phyloP scores from a whole-genome alignment of 1,140 invertebrate species.

The Calliphora vicina region DNA sequence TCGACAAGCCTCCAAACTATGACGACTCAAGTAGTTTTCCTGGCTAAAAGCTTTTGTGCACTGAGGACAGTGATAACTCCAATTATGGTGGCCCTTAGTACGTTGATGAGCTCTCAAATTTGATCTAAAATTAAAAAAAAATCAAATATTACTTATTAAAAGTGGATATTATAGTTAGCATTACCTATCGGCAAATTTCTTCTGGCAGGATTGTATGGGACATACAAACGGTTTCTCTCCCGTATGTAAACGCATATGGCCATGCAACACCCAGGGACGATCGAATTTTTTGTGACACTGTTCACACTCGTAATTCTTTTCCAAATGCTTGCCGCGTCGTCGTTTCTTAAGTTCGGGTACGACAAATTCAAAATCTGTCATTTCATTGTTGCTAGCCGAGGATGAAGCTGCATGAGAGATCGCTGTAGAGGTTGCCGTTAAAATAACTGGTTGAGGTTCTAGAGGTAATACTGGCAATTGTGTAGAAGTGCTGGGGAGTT shows the following conservation, averaged over 20 bases:
- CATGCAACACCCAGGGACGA: conserved; percentile 75
- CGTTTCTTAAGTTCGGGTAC: conserved; percentile 36
- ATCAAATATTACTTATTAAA: background rate
- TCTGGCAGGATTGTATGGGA: conserved; percentile 69
- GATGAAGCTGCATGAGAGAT: background rate
- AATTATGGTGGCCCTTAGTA: conserved; percentile 73
- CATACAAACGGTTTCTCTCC: conserved; percentile 76
- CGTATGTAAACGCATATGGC: conserved; percentile 73
- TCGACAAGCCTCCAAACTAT: conserved; percentile 74
- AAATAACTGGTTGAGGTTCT: background rate
- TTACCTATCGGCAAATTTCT: conserved; percentile 79
- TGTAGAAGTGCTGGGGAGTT: background rate
- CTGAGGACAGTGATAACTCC: conserved; percentile 72
- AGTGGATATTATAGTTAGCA: too few relatives aligned
- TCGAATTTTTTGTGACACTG: conserved; percentile 68
- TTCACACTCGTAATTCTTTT: conserved; percentile 58
- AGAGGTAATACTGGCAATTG: background rate
- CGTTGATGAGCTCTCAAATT: conserved; percentile 77
- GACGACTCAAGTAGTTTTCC: conserved; percentile 75
- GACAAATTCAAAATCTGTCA: conserved; percentile 27
- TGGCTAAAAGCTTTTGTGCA: conserved; percentile 80
- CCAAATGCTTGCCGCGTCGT: conserved; percentile 33
- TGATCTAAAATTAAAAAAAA: conserved; percentile 65
- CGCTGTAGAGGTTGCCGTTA: background rate
- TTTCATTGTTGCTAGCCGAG: background rate